Evolutionary conservation across 2,113 vertebrate genomes (phyloP).

Genomic region (Malurus elegans): DNA sequence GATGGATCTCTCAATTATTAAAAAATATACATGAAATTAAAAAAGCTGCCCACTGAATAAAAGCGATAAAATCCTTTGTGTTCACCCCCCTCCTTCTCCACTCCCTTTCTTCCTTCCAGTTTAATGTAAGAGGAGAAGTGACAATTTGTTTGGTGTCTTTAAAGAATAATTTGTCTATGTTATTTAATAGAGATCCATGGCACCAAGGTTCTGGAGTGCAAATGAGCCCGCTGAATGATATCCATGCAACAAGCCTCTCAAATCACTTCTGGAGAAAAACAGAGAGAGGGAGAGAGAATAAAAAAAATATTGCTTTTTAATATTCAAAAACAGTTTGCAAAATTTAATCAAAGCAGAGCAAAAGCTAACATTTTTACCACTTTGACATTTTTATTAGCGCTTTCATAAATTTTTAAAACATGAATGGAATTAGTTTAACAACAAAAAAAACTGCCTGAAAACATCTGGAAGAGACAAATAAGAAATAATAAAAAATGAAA

Average conservation of each 20-base stretch:
- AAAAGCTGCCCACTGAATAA: conserved; percentile 49
- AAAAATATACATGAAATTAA: conserved; percentile 68
- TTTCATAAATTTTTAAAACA: conserved; percentile 88
- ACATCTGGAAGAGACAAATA: conserved; percentile 85
- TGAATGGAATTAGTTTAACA: conserved; percentile 85
- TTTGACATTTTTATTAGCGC: conserved; percentile 87
- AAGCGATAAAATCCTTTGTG: conserved; percentile 71
- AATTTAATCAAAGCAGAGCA: conserved; percentile 88
- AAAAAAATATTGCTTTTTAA: conserved; percentile 85
- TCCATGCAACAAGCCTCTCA: conserved; percentile 74
- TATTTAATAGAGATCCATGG: conserved; percentile 86
- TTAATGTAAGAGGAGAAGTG: conserved; percentile 77
- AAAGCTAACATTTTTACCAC: conserved; percentile 88
- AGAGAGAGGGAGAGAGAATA: conserved; percentile 72
- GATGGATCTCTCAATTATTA: conserved; percentile 67
- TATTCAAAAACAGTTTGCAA: conserved; percentile 88
- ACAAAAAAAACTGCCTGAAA: conserved; percentile 80
- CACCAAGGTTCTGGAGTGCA: conserved; percentile 80
- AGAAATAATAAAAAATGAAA: conserved; percentile 74
- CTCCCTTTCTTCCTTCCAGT: conserved; percentile 69
- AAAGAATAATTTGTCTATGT: conserved; percentile 84
- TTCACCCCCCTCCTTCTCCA: neutral
- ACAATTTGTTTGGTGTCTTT: conserved; percentile 87
- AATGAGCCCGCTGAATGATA: conserved; percentile 78
- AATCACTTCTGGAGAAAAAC: conserved; percentile 73